A percentile compares a stretch with the other conserved stretches of the same genome.
These are phyloP conservation scores for Amblyraja radiata DNA, from an alignment of 2,797 vertebrate genomes.

Conservation along the genomic window DNA sequence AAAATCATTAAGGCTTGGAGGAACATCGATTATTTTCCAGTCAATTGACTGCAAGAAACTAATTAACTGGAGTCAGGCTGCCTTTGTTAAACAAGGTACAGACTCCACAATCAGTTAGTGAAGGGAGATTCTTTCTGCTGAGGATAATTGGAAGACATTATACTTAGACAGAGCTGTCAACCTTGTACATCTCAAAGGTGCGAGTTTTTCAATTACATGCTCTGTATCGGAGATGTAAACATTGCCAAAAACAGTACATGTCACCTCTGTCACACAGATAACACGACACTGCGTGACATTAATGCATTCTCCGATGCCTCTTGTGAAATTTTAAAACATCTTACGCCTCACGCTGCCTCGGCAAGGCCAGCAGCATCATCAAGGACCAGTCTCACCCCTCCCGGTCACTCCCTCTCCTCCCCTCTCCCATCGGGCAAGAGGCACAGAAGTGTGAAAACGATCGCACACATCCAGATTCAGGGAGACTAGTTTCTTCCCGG, in stretches of 20 bases:
- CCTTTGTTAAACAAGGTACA: not conserved
- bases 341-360: too few relatives aligned
- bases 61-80: conserved; percentile 5
- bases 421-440: too few relatives aligned
- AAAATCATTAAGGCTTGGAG: not conserved
- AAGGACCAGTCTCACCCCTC: too few relatives aligned
- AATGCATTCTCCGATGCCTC: not conserved
- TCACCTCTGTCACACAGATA: not conserved
- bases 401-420: too few relatives aligned
- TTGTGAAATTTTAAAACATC: not conserved
- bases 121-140: not conserved
- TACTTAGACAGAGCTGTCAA: conserved; percentile 29
- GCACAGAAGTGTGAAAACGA: too few relatives aligned
- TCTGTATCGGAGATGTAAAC: conserved; percentile 21
- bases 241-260: conserved; percentile 2
- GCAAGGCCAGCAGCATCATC: too few relatives aligned
- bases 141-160: conserved; percentile 28
- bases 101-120: not conserved
- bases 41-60: conserved; percentile 18
- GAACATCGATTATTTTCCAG: conserved; percentile 20
- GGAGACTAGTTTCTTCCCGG: too few relatives aligned
- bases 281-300: not conserved
- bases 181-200: not conserved
- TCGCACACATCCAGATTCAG: too few relatives aligned
- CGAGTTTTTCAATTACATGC: conserved; percentile 11